A percentile compares a stretch with the other conserved stretches of the same genome.
Evolutionary conservation across 2,113 vertebrate genomes (phyloP).

Genomic region (Semicossyphus pulcher): DNA sequence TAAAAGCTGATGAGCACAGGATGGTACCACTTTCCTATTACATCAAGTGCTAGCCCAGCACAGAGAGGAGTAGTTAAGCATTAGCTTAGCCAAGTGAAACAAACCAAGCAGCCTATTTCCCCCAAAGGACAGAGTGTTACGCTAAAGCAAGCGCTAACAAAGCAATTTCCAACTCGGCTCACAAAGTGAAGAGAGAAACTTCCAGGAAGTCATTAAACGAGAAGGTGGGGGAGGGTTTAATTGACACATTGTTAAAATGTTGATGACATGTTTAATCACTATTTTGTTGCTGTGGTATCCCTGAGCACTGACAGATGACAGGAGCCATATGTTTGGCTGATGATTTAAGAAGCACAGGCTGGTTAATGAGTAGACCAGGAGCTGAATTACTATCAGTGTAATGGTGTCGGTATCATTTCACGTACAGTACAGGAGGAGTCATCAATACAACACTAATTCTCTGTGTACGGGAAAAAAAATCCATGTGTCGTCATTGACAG

Average conservation of each 20-base stretch:
- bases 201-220: slow-evolving; percentile 44
- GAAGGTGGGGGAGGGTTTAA: slow-evolving; percentile 42
- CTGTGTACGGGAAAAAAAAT: not conserved
- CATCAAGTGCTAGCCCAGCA: slow-evolving; percentile 20
- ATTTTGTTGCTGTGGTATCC: slow-evolving; percentile 39
- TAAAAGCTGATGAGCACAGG: slow-evolving; percentile 54
- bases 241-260: slow-evolving; percentile 57
- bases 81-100: slow-evolving; percentile 67
- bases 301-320: slow-evolving; percentile 39
- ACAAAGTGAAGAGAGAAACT: slow-evolving; percentile 29
- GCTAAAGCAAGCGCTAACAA: slow-evolving; percentile 44
- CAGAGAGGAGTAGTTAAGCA: slow-evolving; percentile 53
- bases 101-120: slow-evolving; percentile 43
- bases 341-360: slow-evolving; percentile 37
- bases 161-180: slow-evolving; percentile 45
- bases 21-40: slow-evolving; percentile 45
- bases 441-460: not conserved
- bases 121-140: slow-evolving; percentile 49
- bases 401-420: not conserved
- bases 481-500: not conserved
- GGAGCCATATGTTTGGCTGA: slow-evolving; percentile 58
- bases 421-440: slow-evolving; percentile 11
- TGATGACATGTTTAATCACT: slow-evolving; percentile 66
- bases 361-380: slow-evolving; percentile 10
- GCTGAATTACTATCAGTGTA: slow-evolving; percentile 4